Evolutionary conservation across 2,113 vertebrate species (phyloP), one percentile per base, ranked within the genome.

Genomic region (Syngnathus typhle): DNA sequence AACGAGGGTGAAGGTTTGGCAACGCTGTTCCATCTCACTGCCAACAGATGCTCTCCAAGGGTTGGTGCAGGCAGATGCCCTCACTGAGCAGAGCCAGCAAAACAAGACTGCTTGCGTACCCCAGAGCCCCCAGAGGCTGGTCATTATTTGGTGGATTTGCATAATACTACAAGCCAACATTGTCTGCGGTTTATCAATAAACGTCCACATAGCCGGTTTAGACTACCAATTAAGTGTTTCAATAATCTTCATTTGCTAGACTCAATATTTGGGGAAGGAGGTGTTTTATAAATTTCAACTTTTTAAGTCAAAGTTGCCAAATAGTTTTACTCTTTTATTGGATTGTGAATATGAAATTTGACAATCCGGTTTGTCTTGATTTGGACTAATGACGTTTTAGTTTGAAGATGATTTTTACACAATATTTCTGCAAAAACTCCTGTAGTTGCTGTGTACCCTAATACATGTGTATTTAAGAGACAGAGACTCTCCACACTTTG

Each of bases 31-130:
- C 23, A 56, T 68, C 37, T 77, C 60, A 10, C 77, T 86, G 89
- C 89, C 88, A 89, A 81, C 71, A 82, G 52, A 71, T 68, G 74
- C 68, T 82, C 85, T 87, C 81, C 72, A 23, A 69, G 82, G 83
- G 76, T 68, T 78, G 74, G 54, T 65, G 54, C 64, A 76, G 55
- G 32, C 73, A 39, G 54, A 51, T 62, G 60, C 69, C 54, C 64
- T 73, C 67, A 68, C 65, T 59, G 60, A 67, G 67, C 10, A 55
- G 62, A 74, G 72, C 51, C 69, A 73, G 66, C 44, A 36, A 68
- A 71, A 68, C 4, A 2, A 76, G 67, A 61, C 66, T 56, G 67
- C 73, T 39, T 74, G 60, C 6, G 32, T 36, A 47, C 69, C 21
- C 51, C 65, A 66, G 59, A 65, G 61, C 41, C 60, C 63, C 23